These are phyloP conservation scores for Cettia cetti DNA, from an alignment of 2,113 vertebrate species.

Conservation along the genomic window DNA sequence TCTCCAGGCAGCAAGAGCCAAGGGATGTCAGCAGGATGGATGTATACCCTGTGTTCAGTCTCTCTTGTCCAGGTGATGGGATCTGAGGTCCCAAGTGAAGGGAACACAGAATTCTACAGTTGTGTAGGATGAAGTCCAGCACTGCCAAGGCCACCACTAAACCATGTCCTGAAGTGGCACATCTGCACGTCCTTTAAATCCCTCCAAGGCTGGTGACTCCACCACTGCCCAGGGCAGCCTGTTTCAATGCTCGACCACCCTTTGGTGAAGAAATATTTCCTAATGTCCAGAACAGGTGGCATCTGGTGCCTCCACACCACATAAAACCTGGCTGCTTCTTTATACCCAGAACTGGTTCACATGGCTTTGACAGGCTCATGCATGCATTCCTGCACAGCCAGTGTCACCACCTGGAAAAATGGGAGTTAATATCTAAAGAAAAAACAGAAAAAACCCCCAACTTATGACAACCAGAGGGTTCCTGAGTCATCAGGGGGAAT, in stretches of 20 bases:
- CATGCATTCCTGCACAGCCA: neutral
- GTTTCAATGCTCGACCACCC: no score
- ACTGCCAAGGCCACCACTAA: neutral
- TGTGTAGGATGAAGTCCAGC: neutral
- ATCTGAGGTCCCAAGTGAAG: neutral
- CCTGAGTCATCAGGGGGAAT: neutral
- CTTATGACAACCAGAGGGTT: neutral
- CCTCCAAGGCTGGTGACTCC: fast-evolving
- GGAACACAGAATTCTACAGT: neutral
- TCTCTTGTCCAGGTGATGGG: neutral
- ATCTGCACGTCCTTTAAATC: neutral
- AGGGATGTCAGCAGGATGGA: neutral
- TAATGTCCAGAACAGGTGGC: neutral
- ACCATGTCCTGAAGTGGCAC: fast-evolving
- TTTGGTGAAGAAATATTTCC: neutral
- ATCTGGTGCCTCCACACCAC: neutral
- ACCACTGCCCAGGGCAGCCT: neutral
- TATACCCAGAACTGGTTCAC: neutral
- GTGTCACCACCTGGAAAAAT: neutral
- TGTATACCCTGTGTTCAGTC: neutral
- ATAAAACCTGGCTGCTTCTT: neutral
- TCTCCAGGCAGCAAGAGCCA: neutral
- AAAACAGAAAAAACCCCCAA: neutral
- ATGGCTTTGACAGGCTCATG: neutral
- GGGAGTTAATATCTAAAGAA: neutral